phyloP scores from a whole-genome alignment of 2,888 invertebrate species.

The Cheilosia pagana region DNA sequence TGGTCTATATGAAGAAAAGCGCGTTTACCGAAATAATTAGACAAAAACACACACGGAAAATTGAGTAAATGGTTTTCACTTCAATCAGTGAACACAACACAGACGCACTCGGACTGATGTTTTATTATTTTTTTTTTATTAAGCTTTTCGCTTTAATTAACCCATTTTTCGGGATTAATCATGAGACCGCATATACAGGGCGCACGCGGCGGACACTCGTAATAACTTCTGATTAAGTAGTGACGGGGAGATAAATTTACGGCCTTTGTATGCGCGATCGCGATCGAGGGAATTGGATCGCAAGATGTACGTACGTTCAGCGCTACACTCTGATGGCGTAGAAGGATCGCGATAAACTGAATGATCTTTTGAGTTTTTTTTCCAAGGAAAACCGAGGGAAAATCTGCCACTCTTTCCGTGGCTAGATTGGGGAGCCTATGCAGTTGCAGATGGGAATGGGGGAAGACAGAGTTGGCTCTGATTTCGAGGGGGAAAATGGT shows the following conservation, averaged over 20 bases:
- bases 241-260: constrained; percentile 44
- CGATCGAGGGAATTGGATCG: not conserved
- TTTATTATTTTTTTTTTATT: constrained; percentile 32
- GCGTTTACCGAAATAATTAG: constrained; percentile 51
- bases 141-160: constrained; percentile 66
- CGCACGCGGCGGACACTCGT: constrained; percentile 29
- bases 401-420: constrained; percentile 9
- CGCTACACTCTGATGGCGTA: constrained; percentile 27
- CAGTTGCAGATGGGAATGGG: not conserved
- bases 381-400: constrained; percentile 57
- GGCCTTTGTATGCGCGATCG: not conserved
- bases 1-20: constrained; percentile 27
- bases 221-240: constrained; percentile 68
- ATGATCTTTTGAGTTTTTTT: constrained; percentile 52
- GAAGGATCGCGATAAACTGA: constrained; percentile 66
- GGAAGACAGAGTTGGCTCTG: not conserved
- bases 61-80: constrained; percentile 13
- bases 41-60: constrained; percentile 1
- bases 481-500: constrained; percentile 4
- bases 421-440: constrained; percentile 26
- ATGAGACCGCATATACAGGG: constrained; percentile 35
- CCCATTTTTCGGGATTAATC: constrained; percentile 73
- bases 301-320: not conserved
- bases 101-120: not conserved
- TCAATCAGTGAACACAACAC: constrained; percentile 50